Base-by-base conservation (phyloP, 2,113 vertebrate genomes). In the Montifringilla adamsi region DNA sequence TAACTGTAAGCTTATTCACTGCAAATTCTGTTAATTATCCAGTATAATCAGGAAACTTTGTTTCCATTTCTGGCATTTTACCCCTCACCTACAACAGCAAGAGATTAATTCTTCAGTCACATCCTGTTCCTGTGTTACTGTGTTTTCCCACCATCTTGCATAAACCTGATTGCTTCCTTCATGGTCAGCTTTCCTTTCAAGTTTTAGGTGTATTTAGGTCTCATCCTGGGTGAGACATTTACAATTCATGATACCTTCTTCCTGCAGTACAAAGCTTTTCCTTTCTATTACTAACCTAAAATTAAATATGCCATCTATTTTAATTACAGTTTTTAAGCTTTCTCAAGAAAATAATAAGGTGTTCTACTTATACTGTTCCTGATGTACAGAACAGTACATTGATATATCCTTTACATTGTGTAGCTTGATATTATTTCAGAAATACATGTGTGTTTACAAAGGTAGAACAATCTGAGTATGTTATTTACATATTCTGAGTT, bases 31-130 rank as follows among this genome's bases (percentile, higher is more conserved):
- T 63, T 83, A 83, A 67, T 94, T 88, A 80, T 72, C 81, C 73
- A 90, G 75, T 55, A 90, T 72, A 87, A 96, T 80, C 89, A 91
- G 94, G 90, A 96, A 97, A 96, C 89, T 90, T 91, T 76, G 92
- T 94, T 96, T 96, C 96, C 91, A 94, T 86, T 94, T 96, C 85
- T 96, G 92, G 91, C 83, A 91, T 93, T 87, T 96, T 96, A 97
- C 95, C 97, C 89, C 93, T 97, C 82, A 96, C 92, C 94, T 90
- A 96, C 74, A 96, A 90, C 37, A 88, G 89, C 72, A 79, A 86
- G 78, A 95, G 68, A 90, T 94, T 91, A 91, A 95, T 94, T 96
- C 88, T 94, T 93, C 64, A 91, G 96, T 94, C 86, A 95, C 91
- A 96, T 95, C 94, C 94, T 96, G 94, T 96, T 97, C 92, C 93